These are phyloP conservation scores for Trichomycterus rosablanca DNA, from an alignment of 2,113 vertebrate species.

Conservation along the genomic window DNA sequence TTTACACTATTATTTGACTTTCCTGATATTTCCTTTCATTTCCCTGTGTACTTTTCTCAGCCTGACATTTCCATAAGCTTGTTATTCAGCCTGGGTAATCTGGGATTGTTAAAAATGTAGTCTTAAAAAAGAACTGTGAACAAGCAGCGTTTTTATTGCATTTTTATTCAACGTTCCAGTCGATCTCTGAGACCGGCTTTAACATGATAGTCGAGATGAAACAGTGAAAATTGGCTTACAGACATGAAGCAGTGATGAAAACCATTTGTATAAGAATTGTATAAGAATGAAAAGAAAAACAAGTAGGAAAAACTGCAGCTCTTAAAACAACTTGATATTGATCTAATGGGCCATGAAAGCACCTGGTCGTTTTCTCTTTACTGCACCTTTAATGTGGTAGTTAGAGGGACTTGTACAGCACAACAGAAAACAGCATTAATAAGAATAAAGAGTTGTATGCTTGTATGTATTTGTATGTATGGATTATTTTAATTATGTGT, in stretches of 20 bases:
- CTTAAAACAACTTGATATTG: constrained; percentile 47
- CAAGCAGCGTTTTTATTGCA: constrained; percentile 98
- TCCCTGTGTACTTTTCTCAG: background rate
- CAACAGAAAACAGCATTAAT: too few relatives aligned
- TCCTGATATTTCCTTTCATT: background rate
- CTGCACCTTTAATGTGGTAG: constrained; percentile 62
- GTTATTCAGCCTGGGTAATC: background rate
- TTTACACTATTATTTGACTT: too few relatives aligned
- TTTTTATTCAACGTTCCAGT: constrained; percentile 88
- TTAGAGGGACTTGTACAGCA: constrained; percentile 37
- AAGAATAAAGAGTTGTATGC: too few relatives aligned
- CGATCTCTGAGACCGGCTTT: constrained; percentile 88
- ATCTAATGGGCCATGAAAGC: constrained; percentile 75
- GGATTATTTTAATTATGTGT: too few relatives aligned
- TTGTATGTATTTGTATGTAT: too few relatives aligned
- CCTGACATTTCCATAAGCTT: background rate
- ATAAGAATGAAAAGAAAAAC: constrained; percentile 38
- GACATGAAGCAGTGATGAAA: constrained; percentile 84
- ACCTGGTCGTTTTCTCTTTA: constrained; percentile 69
- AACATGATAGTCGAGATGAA: constrained; percentile 88
- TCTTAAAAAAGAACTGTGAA: constrained; percentile 75
- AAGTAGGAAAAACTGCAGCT: constrained; percentile 40
- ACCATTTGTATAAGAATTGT: constrained; percentile 78
- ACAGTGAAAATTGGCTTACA: constrained; percentile 79
- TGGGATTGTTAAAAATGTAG: constrained; percentile 63